Evolutionary conservation across 2,113 vertebrate genomes (phyloP), one percentile per base, ranked within the genome.

Genomic region (Esox niger): DNA sequence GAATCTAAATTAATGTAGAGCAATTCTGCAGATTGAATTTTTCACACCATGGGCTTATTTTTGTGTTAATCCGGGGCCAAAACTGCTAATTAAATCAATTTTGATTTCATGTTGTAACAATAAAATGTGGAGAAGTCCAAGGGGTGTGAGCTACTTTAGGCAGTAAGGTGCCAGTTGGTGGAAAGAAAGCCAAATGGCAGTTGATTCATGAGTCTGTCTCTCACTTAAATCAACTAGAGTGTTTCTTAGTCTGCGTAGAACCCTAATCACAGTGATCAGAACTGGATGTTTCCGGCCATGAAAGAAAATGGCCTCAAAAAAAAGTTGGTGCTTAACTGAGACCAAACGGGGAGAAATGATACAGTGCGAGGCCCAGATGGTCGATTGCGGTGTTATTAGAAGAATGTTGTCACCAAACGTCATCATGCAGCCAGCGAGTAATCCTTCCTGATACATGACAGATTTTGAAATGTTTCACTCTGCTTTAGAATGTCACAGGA

Each of bases 331-430:
- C 75, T 71, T 67, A 23, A 47, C 49, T 85, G 82, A 86, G 79
- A 83, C 80, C 78, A 69, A 56, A 58, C 89, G n/a, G n/a, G n/a
- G n/a, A 86, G 82, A 86, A 88, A 88, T 87, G 88, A n/a, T n/a
- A n/a, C n/a, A n/a, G n/a, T n/a, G n/a, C n/a, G n/a, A n/a, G n/a
- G n/a, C n/a, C 33, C 89, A 90, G 89, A 90, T 90, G 89, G 90
- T 84, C 32, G n/a, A 62, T 78, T 85, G 84, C 79, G 79, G 79
- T 68, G 70, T 88, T 85, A 88, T 86, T 84, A 85, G 73, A 80
- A 75, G 69, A 78, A 70, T 78, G 82, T 82, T 79, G 38, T 5
- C 38, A 43, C 38, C 38, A 17, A 43, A 85, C n/a, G 21, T n/a
- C 5, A 75, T 76, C 72, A 78, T 21, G 8, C 79, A 74, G 75